A percentile compares a stretch with the other conserved stretches of the same genome.
Conservation (phyloP, 2,888 invertebrate species). For the Aphodius granarius region DNA sequence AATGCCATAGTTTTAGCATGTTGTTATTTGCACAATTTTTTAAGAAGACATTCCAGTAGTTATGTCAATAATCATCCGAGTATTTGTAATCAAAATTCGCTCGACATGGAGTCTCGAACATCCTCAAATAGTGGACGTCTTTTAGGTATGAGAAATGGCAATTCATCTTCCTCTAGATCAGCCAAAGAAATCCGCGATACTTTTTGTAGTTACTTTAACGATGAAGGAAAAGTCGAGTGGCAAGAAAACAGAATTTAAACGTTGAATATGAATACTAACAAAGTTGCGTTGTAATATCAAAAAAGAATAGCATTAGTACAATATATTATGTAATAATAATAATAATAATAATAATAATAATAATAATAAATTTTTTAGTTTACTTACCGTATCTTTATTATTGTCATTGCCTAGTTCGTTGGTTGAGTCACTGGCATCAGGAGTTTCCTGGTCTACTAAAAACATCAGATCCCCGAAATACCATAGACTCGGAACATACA, state of each 20-base stretch:
- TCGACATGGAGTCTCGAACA: background rate
- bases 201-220: background rate
- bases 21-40: conserved; percentile 34
- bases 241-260: background rate
- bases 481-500: background rate
- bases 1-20: conserved; percentile 31
- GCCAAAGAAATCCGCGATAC: background rate
- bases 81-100: background rate
- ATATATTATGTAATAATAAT: background rate
- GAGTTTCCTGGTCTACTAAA: background rate
- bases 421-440: background rate
- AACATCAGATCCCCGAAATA: conserved; percentile 4
- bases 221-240: conserved; percentile 1
- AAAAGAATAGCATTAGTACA: too few relatives aligned
- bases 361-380: too few relatives aligned
- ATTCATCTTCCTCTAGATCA: background rate
- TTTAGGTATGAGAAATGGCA: background rate
- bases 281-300: too few relatives aligned
- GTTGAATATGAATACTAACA: background rate
- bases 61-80: background rate
- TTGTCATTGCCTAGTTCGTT: background rate
- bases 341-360: background rate
- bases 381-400: background rate
- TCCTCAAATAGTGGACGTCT: background rate
- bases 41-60: conserved; percentile 23